Base-by-base conservation (phyloP, 2,113 vertebrate species). In the Raja brachyura region DNA sequence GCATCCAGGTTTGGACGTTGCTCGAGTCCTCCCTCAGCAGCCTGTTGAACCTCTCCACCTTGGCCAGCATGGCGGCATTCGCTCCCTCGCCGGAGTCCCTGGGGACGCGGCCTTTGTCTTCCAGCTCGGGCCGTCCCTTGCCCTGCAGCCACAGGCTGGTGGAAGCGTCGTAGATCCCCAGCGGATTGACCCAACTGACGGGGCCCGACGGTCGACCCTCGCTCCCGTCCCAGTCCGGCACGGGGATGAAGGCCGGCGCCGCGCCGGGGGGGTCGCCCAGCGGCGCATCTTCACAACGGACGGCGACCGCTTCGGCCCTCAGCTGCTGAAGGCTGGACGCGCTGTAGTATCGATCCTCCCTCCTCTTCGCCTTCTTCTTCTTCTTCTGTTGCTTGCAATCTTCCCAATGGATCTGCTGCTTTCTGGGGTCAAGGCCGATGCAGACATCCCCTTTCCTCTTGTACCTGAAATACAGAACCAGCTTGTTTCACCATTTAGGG, bases 1-100 rank as follows among this genome's bases (percentile, higher is more conserved):
- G 95, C 95, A 99, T 96, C 98, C 99, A 99, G 0, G 97, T 95
- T 90, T 97, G 94, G 5, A 96, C 95, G 90, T 99, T 97, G 56
- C 93, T 93, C 0, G 98, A 98, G n/a, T 97, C 96, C 95, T 99
- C 98, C 94, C 98, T 96, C 81, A 99, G 96, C 78, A 95, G 97
- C 95, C 96, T 95, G 96, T 99, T 99, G 93, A 98, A 97, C 93
- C 98, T 98, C 94, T 99, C 98, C 61, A 98, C 97, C 94, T 95
- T 98, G 66, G 95, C 90, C 88, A 94, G 94, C n/a, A 97, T 93
- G 25, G 31, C 0, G 0, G 94, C 93, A 93, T 93, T 94, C 6
- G 93, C 56, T 0, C 93, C 94, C 31, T 95, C 95, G 0, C 93
- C 93, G 93, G 94, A 93, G 5, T 93, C 93, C 75, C 95, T 94